A percentile compares a stretch with the other conserved stretches of the same genome.
These are phyloP conservation scores for Carettochelys insculpta DNA, from an alignment of 2,113 vertebrate species.

Conservation along the genomic window DNA sequence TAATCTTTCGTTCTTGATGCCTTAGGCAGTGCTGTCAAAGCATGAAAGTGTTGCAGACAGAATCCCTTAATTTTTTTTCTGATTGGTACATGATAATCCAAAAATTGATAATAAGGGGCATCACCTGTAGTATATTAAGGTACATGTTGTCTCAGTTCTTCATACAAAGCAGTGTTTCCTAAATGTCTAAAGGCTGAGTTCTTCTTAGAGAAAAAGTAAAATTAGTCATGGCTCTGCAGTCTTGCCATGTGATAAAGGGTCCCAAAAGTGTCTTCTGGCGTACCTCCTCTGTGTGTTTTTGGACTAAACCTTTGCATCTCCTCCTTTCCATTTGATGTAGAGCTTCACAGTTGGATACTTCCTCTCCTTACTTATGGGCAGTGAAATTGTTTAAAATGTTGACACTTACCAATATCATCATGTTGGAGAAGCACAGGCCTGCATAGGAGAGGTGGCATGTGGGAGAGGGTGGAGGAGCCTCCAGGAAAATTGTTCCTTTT, in stretches of 20 bases:
- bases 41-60: background rate
- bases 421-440: background rate
- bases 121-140: background rate
- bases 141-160: background rate
- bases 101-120: background rate
- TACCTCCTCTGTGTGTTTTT: background rate
- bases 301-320: background rate
- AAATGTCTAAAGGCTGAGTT: background rate
- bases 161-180: background rate
- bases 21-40: background rate
- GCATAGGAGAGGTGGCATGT: rapidly evolving
- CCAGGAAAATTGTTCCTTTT: background rate
- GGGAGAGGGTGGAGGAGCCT: too few species aligned
- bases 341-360: background rate
- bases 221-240: background rate
- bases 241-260: background rate
- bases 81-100: background rate
- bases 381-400: background rate
- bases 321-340: background rate
- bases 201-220: background rate
- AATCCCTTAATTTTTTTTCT: background rate
- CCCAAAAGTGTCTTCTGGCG: background rate
- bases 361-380: background rate
- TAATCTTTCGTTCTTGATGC: too few species aligned
- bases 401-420: background rate